These are phyloP conservation scores for Hermatobates lingyangjiaoensis DNA, from an alignment of 1,140 invertebrate genomes.

Conservation along the genomic window DNA sequence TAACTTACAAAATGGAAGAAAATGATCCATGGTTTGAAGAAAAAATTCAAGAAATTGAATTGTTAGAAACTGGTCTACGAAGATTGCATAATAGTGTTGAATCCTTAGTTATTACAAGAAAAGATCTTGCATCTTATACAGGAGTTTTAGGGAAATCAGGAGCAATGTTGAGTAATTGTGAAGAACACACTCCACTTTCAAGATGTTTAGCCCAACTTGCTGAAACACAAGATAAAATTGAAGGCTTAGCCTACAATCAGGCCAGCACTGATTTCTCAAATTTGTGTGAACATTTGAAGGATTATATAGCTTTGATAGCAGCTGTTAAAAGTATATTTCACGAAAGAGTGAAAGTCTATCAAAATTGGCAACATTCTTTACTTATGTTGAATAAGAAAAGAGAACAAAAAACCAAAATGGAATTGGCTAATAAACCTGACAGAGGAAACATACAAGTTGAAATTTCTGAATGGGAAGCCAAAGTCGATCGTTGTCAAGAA, in stretches of 20 bases:
- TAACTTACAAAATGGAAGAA: conserved; percentile 98
- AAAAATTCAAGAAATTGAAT: conserved; percentile 78
- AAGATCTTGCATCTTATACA: conserved; percentile 63
- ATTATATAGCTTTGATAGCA: conserved; percentile 83
- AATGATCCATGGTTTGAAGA: conserved; percentile 98
- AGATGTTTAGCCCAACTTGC: conserved; percentile 81
- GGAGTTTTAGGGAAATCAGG: conserved; percentile 69
- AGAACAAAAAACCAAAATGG: conserved; percentile 81
- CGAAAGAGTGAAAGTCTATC: conserved; percentile 92
- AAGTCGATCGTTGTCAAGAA: conserved; percentile 87
- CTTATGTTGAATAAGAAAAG: conserved; percentile 84
- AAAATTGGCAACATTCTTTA: conserved; percentile 94
- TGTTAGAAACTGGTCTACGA: conserved; percentile 70
- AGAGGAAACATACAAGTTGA: conserved; percentile 71
- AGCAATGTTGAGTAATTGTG: conserved; percentile 81
- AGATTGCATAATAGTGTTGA: conserved; percentile 80
- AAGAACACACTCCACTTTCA: conserved; percentile 85
- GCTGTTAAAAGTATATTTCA: conserved; percentile 96
- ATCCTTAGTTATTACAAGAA: conserved; percentile 63
- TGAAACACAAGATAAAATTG: conserved; percentile 80
- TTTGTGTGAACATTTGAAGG: conserved; percentile 82
- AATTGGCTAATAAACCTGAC: conserved; percentile 70
- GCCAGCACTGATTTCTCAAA: conserved; percentile 88
- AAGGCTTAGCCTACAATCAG: conserved; percentile 74
- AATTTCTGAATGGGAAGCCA: conserved; percentile 65